phyloP scores from a whole-genome alignment of 1,140 invertebrate genomes.

The Drosophila lacertosa region DNA sequence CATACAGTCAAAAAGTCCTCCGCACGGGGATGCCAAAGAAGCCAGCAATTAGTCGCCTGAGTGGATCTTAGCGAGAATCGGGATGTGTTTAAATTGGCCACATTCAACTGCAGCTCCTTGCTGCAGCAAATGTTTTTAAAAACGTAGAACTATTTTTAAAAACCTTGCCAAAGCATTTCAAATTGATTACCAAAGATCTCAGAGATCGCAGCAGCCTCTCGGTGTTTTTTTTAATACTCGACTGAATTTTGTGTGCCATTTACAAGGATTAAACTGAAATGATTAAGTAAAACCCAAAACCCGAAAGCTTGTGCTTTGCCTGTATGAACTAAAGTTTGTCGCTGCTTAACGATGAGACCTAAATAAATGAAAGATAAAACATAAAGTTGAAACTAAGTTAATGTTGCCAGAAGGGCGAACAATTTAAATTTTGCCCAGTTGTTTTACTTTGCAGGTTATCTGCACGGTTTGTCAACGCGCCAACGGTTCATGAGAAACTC shows the following conservation, averaged over 20 bases:
- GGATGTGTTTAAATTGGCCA: background rate
- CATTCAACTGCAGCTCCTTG: too few species aligned
- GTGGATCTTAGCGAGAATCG: background rate
- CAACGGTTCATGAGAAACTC: constrained; percentile 39
- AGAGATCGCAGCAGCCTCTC: too few species aligned
- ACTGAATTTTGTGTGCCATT: too few species aligned
- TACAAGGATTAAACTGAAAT: too few species aligned
- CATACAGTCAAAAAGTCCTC: constrained; percentile 10
- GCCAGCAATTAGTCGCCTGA: constrained; percentile 9
- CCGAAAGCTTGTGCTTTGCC: background rate
- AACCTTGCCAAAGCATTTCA: too few species aligned
- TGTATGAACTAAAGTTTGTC: too few species aligned
- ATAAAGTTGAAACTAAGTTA: constrained; percentile 43
- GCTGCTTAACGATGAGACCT: background rate
- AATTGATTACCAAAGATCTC: too few species aligned
- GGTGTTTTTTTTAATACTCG: too few species aligned
- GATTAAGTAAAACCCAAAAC: too few species aligned
- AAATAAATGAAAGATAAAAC: constrained; percentile 23
- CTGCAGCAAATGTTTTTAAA: too few species aligned
- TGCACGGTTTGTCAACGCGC: constrained; percentile 47
- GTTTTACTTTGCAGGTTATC: constrained; percentile 67
- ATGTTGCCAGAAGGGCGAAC: constrained; percentile 21
- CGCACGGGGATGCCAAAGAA: background rate
- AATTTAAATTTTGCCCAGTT: constrained; percentile 55
- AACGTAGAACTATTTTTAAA: too few species aligned